A percentile compares a stretch with the other conserved stretches of the same genome.
phyloP scores from a whole-genome alignment of 2,797 vertebrate species.

The Florisuga fusca region DNA sequence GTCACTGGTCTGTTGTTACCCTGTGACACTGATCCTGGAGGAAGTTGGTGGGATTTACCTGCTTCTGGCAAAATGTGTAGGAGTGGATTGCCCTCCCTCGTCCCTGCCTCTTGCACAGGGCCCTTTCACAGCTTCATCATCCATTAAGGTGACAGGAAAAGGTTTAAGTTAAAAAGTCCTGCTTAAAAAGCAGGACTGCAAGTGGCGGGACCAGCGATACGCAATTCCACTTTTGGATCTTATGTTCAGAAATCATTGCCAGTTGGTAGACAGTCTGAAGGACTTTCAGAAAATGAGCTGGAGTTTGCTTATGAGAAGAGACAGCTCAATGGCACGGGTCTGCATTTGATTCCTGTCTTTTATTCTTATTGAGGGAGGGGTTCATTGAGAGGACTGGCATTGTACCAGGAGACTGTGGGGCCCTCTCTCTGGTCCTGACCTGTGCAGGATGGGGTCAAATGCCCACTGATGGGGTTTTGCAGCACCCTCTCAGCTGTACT shows the following conservation, averaged over 20 bases:
- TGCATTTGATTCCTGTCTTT: accelerated
- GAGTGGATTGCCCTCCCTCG: not conserved
- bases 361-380: not conserved
- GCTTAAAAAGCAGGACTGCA: not conserved
- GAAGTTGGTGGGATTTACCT: not conserved
- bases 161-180: not conserved
- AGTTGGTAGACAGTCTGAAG: too few relatives aligned
- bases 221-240: not conserved
- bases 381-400: not conserved
- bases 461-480: not conserved
- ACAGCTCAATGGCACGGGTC: too few relatives aligned
- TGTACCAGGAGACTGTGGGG: accelerated
- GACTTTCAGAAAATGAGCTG: not conserved
- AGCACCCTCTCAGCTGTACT: not conserved
- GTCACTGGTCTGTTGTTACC: not conserved
- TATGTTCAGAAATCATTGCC: not conserved
- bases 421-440: not conserved
- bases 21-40: not conserved
- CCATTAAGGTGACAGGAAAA: not conserved
- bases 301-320: not conserved
- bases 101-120: not conserved
- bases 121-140: not conserved
- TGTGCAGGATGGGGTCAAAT: not conserved
- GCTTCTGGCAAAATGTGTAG: not conserved
- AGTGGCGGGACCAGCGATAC: not conserved